Evolutionary conservation across 2,888 invertebrate genomes (phyloP), one percentile per base, ranked within the genome.

Genomic region (Theodoxus fluviatilis): DNA sequence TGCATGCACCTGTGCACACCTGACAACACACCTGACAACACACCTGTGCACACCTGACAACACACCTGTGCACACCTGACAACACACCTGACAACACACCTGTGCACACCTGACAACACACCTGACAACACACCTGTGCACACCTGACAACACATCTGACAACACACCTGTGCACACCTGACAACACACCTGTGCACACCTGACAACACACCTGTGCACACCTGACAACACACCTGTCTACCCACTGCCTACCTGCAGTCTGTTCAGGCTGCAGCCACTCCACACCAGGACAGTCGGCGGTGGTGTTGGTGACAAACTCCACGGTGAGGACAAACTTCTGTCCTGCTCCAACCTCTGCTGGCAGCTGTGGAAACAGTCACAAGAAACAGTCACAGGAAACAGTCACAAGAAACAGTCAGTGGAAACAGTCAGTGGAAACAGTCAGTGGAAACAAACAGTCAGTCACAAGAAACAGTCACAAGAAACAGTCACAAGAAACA

Each of bases 241-340:
- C 12, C 1, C n/a, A n/a, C 25, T 18, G 25, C 40, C 18, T 68
- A 79, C 79, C 79, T 71, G 76, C 76, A 59, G 79, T 79, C 66
- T 79, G 79, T 6, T 65, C 55, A 4, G 78, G 76, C 22, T 78
- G 74, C n/a, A 79, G 73, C 78, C 77, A 79, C 47, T 68, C 73
- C 12, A 79, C 73, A 0, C 76, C 77, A 28, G 78, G 75, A 1
- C 79, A 76, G 22, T 72, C 73, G 9, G 68, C 68, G 9, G 68
- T 57, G 15, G 70, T 18, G 70, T n/a, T 38, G 33, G 74, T 69
- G 33, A 70, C 68, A 70, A 57, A 72, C 18, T 67, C 57, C 25
- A 75, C 70, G 52, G 64, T 64, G 1, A 73, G 49, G n/a, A 38
- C 67, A 52, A 77, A 73, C 28, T 75, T 65, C 22, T 67, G 57